Evolutionary conservation across 2,888 invertebrate species (phyloP), one percentile per base, ranked within the genome.

Genomic region (Thera britannica): DNA sequence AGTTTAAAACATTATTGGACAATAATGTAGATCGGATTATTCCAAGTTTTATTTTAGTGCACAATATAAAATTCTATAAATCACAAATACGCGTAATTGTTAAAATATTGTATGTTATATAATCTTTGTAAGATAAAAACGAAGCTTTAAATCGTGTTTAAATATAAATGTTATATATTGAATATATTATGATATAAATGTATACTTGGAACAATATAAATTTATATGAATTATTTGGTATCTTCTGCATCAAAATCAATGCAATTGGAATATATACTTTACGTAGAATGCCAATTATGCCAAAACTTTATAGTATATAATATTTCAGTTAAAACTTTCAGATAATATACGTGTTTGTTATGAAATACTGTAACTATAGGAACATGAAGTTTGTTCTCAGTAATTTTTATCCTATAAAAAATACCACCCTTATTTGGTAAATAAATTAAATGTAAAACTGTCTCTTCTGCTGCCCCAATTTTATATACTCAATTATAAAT

Each of bases 71-170:
- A 66, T 70, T 41, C 7, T 66, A 63, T 69, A 12, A 59, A 57
- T 54, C 70, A 69, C 65, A 60, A n/a, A n/a, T 60, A 68, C 61
- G 55, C 60, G 57, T 69, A 67, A 66, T 71, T 71, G 70, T 71
- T 74, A 76, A 72, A 76, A 79, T 82, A 70, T 70, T 70, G 77
- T 84, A 67, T 77, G 75, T 82, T 78, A 78, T 78, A 78, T 73
- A 82, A 76, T 82, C 81, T 82, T 86, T 86, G 75, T 92, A 91
- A 90, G 87, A 85, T 85, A 83, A 72, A 90, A 90, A 86, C 79
- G 80, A 90, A 92, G 92, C 92, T 92, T 92, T 92, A 92, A 92
- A 90, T 92, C 91, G 91, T 88, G 81, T 88, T 86, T 86, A 89
- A 82, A 84, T 83, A 64, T 82, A 79, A 78, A 83, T 80, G 71